Base-by-base conservation (phyloP, 1,140 invertebrate genomes). In the Drosophila repleta region DNA sequence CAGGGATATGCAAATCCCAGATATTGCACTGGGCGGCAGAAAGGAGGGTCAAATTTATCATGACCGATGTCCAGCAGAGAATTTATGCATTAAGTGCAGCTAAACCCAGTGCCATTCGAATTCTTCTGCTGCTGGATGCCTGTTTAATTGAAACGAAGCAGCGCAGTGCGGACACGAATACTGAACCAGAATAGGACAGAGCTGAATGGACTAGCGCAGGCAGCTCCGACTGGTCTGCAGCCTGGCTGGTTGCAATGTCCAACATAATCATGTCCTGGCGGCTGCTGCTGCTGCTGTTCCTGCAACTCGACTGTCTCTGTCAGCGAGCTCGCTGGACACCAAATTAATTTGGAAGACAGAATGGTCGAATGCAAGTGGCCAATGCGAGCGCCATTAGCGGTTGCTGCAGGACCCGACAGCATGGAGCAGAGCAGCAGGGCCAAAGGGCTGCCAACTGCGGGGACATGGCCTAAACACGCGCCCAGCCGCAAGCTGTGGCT, bases 271-370 rank as follows among this genome's bases (percentile, higher is more conserved):
- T 87, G 82, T 82, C 67, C 82, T 71, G 65, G 43, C 20, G 45
- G 41, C 24, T 56, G 21, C 32, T 64, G 10, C 10, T 21, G 20
- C 7, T 55, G 4, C 37, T 24, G 24, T 29, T 29, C 11, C 55
- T 46, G 39, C 53, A 17, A 10, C 49, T 43, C 10, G 39, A 18
- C 24, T 51, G 48, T 51, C 45, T 29, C 32, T 55, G 32, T 24
- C 41, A 11, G 11, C 13, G 32, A 26, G 39, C 57, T 62, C 48
- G 32, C 78, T 66, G 82, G 70, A 72, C 56, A 87, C 82, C 82
- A 87, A 85, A 85, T 85, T 85, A 85, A 85, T 85, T 85, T 87
- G 78, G 67, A 78, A 85, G 82, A 85, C 82, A 87, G 72, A 85
- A 87, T 85, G 78, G 70, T 81, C 65, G 55, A 65, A 53, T 78